Conservation (phyloP, 2,797 vertebrate species). For the Hozukius guyotensis region DNA sequence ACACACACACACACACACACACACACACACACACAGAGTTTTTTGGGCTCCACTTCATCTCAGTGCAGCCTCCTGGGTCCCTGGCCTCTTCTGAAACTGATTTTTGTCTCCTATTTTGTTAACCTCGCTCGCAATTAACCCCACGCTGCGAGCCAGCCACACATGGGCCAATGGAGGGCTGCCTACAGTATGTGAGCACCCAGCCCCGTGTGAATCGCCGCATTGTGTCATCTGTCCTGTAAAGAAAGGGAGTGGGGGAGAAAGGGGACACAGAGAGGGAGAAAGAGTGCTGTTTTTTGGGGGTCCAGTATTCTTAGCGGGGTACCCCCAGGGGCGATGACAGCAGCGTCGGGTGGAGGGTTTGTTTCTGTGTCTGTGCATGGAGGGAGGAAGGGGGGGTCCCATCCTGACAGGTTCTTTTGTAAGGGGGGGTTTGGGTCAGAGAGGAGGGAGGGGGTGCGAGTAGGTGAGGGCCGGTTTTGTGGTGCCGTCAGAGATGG, state of each 20-base stretch:
- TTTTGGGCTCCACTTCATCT: slow-evolving; percentile 52
- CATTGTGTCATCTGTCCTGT: slow-evolving; percentile 81
- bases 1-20: neutral
- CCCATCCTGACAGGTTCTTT: slow-evolving; percentile 74
- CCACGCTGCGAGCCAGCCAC: slow-evolving; percentile 71
- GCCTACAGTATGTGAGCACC: slow-evolving; percentile 65
- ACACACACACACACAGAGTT: neutral
- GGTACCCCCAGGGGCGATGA: slow-evolving; percentile 63
- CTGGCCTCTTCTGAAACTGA: slow-evolving; percentile 70
- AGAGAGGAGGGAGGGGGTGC: slow-evolving; percentile 7
- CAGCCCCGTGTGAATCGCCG: slow-evolving; percentile 67
- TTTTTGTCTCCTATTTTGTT: slow-evolving; percentile 86
- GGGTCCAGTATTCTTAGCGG: slow-evolving; percentile 66
- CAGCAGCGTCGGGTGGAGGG: slow-evolving; percentile 60
- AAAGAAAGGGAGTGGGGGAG: slow-evolving; percentile 44
- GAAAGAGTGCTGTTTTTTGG: slow-evolving; percentile 59
- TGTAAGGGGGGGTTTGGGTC: slow-evolving; percentile 32
- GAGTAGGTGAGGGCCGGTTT: slow-evolving; percentile 66
- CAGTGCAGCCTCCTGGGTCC: slow-evolving; percentile 51
- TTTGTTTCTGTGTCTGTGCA: slow-evolving; percentile 46
- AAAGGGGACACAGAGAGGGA: slow-evolving; percentile 49
- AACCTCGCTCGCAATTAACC: slow-evolving; percentile 85
- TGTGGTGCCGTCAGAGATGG: slow-evolving; percentile 75
- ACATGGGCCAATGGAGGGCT: slow-evolving; percentile 56
- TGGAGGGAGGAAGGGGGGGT: neutral